These are phyloP conservation scores for Protophormia terraenovae DNA, from an alignment of 2,888 invertebrate species.

Conservation along the genomic window DNA sequence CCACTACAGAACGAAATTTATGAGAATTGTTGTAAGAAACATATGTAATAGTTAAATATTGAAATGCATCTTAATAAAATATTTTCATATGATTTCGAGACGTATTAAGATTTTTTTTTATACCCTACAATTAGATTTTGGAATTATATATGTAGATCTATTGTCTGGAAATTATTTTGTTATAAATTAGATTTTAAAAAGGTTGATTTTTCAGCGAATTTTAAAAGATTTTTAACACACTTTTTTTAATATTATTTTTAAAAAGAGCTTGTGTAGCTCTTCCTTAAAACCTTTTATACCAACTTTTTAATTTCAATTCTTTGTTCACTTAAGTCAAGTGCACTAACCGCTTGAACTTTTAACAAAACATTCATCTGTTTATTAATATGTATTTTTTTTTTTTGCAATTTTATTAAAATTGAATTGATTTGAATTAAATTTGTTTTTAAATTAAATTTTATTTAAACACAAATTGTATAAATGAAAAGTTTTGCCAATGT, in stretches of 20 bases:
- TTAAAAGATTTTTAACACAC: too few species aligned
- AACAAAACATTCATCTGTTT: not conserved
- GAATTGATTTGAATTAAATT: constrained; percentile 30
- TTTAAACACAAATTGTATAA: not conserved
- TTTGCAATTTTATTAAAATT: not conserved
- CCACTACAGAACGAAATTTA: not conserved
- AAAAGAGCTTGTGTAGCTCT: too few species aligned
- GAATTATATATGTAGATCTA: too few species aligned
- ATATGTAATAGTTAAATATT: not conserved
- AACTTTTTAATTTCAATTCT: not conserved
- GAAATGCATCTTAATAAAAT: not conserved
- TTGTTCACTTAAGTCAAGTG: not conserved
- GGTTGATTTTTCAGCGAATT: too few species aligned
- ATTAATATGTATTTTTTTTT: not conserved
- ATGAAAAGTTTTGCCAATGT: not conserved
- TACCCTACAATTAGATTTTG: not conserved
- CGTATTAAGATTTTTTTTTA: not conserved
- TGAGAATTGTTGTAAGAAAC: not conserved
- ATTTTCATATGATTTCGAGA: too few species aligned
- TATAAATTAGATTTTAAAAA: too few species aligned
- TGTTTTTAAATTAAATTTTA: not conserved
- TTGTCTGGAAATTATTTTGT: too few species aligned
- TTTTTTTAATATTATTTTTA: too few species aligned
- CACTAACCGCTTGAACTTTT: not conserved
- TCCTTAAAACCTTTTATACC: not conserved